A percentile compares a stretch with the other conserved stretches of the same genome.
These are phyloP conservation scores for Heliconius congener DNA, from an alignment of 1,140 invertebrate genomes.

Conservation along the genomic window DNA sequence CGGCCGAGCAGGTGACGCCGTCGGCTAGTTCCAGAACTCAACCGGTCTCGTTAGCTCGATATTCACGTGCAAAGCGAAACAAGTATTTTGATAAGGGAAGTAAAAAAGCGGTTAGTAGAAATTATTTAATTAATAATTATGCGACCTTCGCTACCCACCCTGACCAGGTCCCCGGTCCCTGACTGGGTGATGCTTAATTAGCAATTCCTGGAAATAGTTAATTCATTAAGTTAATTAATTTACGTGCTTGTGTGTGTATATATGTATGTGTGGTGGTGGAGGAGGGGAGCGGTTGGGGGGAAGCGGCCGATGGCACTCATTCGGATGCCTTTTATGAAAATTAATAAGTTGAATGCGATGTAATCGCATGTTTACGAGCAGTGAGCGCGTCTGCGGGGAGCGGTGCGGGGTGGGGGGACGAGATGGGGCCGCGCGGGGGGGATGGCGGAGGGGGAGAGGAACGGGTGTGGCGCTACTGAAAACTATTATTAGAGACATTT, in stretches of 20 bases:
- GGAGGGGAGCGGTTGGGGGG: not conserved
- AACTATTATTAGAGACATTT: conserved; percentile 48
- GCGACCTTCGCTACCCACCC: not conserved
- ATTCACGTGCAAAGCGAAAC: not conserved
- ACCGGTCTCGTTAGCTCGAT: not conserved
- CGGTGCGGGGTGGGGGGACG: not conserved
- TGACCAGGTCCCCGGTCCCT: not conserved
- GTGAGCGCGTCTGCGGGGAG: conserved; percentile 14
- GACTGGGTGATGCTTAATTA: not conserved
- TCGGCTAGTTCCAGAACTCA: too few species aligned
- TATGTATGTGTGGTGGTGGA: not conserved
- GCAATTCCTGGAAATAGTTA: not conserved
- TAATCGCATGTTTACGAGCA: conserved; percentile 34
- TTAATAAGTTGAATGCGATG: conserved; percentile 39
- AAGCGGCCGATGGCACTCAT: not conserved
- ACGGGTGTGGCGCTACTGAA: conserved; percentile 33
- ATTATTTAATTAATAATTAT: not conserved
- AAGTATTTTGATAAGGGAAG: not conserved
- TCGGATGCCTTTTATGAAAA: conserved; percentile 34
- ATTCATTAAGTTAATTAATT: not conserved
- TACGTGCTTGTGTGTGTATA: not conserved
- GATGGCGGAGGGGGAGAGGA: not conserved
- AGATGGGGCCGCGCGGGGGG: not conserved
- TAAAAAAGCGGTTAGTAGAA: not conserved
- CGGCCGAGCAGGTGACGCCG: too few species aligned